These are phyloP conservation scores for Coboldia fuscipes DNA, from an alignment of 1,140 invertebrate species.

Conservation along the genomic window DNA sequence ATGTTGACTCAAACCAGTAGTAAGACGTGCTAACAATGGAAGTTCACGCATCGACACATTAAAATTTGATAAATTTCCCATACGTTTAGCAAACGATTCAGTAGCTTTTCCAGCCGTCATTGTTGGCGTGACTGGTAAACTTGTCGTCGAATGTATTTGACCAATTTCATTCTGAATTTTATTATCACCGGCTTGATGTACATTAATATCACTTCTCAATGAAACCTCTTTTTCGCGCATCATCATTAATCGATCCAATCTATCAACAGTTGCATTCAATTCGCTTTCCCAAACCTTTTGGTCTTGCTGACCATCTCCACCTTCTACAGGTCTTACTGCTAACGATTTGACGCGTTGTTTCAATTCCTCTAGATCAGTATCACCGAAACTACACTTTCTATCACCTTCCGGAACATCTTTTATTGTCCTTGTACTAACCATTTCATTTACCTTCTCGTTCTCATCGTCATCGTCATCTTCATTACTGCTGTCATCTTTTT, in stretches of 20 bases:
- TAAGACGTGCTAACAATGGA: conserved; percentile 15
- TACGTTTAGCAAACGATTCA: too few relatives aligned
- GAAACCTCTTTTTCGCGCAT: conserved; percentile 27
- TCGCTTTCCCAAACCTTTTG: conserved; percentile 35
- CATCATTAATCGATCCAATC: conserved; percentile 38
- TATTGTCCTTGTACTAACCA: neutral
- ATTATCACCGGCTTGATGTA: too few relatives aligned
- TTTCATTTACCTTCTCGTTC: conserved; percentile 13
- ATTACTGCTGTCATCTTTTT: conserved; percentile 16
- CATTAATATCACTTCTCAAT: conserved; percentile 5
- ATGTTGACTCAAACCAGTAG: too few relatives aligned
- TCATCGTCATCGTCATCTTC: conserved; percentile 20
- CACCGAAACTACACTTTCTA: conserved; percentile 11
- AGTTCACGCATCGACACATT: conserved; percentile 21
- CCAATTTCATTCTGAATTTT: too few relatives aligned
- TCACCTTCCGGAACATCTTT: conserved; percentile 7
- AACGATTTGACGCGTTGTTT: conserved; percentile 32
- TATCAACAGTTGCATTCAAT: conserved; percentile 36
- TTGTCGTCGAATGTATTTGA: too few relatives aligned
- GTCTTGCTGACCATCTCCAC: conserved; percentile 32
- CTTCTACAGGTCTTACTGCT: conserved; percentile 34
- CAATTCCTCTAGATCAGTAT: conserved; percentile 11
- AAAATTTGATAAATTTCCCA: too few relatives aligned
- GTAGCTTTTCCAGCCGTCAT: too few relatives aligned
- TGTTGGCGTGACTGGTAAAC: too few relatives aligned